These are phyloP conservation scores for Entelurus aequoreus DNA, from an alignment of 2,113 vertebrate genomes.

Conservation along the genomic window DNA sequence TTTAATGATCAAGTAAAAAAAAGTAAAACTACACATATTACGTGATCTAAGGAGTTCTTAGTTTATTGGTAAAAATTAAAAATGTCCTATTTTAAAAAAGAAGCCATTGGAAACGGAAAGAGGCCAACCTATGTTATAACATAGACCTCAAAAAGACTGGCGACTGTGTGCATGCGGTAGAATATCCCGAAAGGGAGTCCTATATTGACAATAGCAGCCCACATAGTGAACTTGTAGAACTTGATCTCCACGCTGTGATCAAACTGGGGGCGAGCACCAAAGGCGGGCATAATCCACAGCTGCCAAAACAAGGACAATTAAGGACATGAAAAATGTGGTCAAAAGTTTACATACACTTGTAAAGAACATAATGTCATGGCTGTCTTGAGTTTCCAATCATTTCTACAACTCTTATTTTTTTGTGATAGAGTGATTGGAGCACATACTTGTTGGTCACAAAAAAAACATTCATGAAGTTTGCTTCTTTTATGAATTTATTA, in stretches of 20 bases:
- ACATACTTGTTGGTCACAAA: no score
- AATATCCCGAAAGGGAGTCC: conserved; percentile 90
- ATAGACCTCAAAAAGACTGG: conserved; percentile 87
- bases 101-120: no score
- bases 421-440: no score
- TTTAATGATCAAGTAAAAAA: no score
- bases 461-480: no score
- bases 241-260: conserved; percentile 73
- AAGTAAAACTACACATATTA: no score
- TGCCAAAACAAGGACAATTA: conserved; percentile 12
- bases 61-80: not conserved
- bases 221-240: conserved; percentile 79
- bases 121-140: conserved; percentile 64
- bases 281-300: conserved; percentile 90
- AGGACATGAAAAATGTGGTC: not conserved
- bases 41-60: not conserved
- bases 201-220: conserved; percentile 83
- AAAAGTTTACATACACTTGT: no score
- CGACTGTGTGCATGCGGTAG: conserved; percentile 88
- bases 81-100: not conserved
- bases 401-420: no score
- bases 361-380: no score
- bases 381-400: no score
- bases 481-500: no score
- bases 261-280: conserved; percentile 87